A percentile compares a stretch with the other conserved stretches of the same genome.
Evolutionary conservation across 2,113 vertebrate species (phyloP).

Genomic region (Apeltes quadracus): DNA sequence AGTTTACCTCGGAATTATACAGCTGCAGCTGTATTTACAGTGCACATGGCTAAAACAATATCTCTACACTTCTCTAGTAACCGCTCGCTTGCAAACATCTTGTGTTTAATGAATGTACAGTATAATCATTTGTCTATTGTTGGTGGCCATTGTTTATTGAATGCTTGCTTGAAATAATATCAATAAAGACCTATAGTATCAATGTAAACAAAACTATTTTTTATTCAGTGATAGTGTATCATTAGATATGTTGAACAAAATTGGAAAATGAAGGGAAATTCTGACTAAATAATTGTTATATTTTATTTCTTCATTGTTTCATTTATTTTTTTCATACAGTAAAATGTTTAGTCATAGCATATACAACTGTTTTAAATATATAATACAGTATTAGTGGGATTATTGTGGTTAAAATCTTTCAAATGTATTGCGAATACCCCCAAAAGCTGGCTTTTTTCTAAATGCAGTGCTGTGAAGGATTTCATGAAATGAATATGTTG

Average conservation of each 20-base stretch:
- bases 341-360: neutral
- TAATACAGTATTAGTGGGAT: neutral
- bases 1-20: neutral
- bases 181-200: neutral
- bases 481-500: slow-evolving; percentile 4
- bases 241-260: neutral
- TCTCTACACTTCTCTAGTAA: neutral
- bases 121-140: slow-evolving; percentile 2
- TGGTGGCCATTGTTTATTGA: neutral
- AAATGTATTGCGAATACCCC: no score
- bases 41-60: neutral
- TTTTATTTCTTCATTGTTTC: no score
- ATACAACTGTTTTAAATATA: neutral
- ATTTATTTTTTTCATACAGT: neutral
- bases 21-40: neutral
- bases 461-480: neutral
- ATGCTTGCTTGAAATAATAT: neutral
- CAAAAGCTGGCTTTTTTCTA: neutral
- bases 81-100: no score
- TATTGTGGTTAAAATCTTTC: neutral
- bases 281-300: no score
- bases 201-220: neutral
- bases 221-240: neutral
- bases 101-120: slow-evolving; percentile 1
- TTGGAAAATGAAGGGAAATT: neutral